Percentiles rank a stretch among this genome's conserved stretches.
Evolutionary conservation across 1,140 invertebrate species (phyloP).

Genomic region (Trichonephila clavata): DNA sequence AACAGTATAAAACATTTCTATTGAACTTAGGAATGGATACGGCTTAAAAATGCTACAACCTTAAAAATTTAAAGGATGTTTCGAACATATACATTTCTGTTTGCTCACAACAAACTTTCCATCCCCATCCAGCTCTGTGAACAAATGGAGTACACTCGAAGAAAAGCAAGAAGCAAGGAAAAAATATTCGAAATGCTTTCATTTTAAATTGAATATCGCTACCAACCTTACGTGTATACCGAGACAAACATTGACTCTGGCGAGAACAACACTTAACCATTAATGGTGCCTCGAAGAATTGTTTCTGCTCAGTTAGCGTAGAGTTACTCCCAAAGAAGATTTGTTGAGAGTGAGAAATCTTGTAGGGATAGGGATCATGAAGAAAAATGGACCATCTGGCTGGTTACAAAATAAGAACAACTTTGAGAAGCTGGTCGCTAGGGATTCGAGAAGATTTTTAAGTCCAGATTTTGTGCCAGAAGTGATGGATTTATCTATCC

Average conservation of each 20-base stretch:
- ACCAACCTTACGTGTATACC: not conserved
- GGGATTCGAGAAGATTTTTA: constrained; percentile 57
- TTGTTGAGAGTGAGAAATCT: constrained; percentile 68
- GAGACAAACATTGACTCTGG: constrained; percentile 67
- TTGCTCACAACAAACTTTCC: not conserved
- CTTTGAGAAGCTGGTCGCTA: constrained; percentile 23
- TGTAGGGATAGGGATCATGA: constrained; percentile 71
- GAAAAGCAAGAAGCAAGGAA: not conserved
- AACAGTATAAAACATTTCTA: no score
- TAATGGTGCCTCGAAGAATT: constrained; percentile 71
- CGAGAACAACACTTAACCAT: constrained; percentile 71
- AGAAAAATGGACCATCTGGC: constrained; percentile 69
- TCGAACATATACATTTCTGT: not conserved
- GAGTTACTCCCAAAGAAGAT: constrained; percentile 60
- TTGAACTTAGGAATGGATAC: no score
- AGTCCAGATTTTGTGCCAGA: constrained; percentile 40
- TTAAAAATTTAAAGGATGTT: not conserved
- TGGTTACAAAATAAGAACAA: constrained; percentile 71
- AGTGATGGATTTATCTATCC: constrained; percentile 64
- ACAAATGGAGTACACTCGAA: not conserved
- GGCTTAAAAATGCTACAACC: no score
- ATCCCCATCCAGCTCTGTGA: not conserved
- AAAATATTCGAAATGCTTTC: not conserved
- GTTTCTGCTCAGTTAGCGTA: constrained; percentile 38
- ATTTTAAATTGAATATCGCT: constrained; percentile 32